A percentile compares a stretch with the other conserved stretches of the same genome.
These are phyloP conservation scores for Trochalopteron elliotii DNA, from an alignment of 2,113 vertebrate genomes.

Conservation along the genomic window DNA sequence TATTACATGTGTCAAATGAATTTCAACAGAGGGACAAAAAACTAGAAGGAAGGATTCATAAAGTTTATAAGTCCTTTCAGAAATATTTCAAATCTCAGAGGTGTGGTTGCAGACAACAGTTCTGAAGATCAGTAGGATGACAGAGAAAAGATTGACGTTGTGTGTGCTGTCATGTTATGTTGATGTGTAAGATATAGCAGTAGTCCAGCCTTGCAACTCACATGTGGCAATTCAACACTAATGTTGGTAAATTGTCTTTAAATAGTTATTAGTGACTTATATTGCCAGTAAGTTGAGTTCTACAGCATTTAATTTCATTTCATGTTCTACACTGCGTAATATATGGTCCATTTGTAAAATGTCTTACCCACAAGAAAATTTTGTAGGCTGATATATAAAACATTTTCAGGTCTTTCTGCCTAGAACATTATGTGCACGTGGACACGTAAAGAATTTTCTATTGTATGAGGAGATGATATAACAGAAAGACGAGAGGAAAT, in stretches of 20 bases:
- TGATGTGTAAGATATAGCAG: neutral
- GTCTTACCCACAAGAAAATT: neutral
- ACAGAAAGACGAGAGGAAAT: neutral
- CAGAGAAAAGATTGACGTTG: neutral
- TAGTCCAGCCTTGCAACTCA: neutral
- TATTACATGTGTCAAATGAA: neutral
- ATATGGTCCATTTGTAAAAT: neutral
- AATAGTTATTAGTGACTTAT: neutral
- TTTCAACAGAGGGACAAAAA: neutral
- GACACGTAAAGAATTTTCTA: neutral
- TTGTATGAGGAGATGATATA: neutral
- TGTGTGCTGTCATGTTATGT: neutral
- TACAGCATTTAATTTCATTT: neutral
- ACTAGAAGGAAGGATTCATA: fast-evolving
- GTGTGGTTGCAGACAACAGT: neutral
- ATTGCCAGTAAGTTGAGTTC: neutral
- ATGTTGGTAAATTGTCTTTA: neutral
- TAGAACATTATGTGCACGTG: neutral
- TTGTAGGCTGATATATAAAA: neutral
- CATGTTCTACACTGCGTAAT: neutral
- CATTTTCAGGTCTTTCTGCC: neutral
- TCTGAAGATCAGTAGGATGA: neutral
- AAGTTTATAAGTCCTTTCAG: neutral
- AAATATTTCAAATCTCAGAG: neutral
- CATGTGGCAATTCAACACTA: neutral